Evolutionary conservation across 2,797 vertebrate genomes (phyloP), one percentile per base, ranked within the genome.

Genomic region (Parauchenoglanis ngamensis): DNA sequence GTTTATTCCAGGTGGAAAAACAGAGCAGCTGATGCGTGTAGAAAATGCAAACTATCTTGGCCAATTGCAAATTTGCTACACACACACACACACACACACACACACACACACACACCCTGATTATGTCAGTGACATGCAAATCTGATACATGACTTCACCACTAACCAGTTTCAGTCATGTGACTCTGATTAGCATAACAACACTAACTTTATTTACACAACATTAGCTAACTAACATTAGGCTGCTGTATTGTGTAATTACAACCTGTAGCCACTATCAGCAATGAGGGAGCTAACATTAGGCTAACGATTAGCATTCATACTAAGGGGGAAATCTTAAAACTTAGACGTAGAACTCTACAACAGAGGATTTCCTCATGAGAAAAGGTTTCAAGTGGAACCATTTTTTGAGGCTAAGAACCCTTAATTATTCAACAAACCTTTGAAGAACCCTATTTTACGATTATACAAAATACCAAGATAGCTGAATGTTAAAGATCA

Each of bases 21-120:
- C 5, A 61, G 23, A 40, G n/a, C 61, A 52, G 21, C 6, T 80
- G 56, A 65, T 28, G 63, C 31, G 25, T 44, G 49, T 3, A 28
- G 35, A 12, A 67, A n/a, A 87, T 87, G 87, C 83, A 88, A 88
- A 88, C 44, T 4, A 57, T 19, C 5, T 12, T 7, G 52, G 83
- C n/a, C 44, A 15, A 65, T 85, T 80, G 63, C 83, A 81, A 75
- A 88, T 80, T 57, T 73, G 13, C 44, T 35, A 5, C 12, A 52
- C n/a, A 17, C 35, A 31, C 40, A 40, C 40, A 40, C 35, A 2
- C 67, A 44, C 76, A 23, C 85, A 40, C 49, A 21, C 21, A 31
- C 61, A 52, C 31, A 12, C 56, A 25, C 77, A 21, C 61, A 67
- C 44, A 28, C 40, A 25, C 57, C 11, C 78, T 19, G 73, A 7